These are phyloP conservation scores for Fragum sueziense DNA, from an alignment of 2,888 invertebrate species.

Conservation along the genomic window DNA sequence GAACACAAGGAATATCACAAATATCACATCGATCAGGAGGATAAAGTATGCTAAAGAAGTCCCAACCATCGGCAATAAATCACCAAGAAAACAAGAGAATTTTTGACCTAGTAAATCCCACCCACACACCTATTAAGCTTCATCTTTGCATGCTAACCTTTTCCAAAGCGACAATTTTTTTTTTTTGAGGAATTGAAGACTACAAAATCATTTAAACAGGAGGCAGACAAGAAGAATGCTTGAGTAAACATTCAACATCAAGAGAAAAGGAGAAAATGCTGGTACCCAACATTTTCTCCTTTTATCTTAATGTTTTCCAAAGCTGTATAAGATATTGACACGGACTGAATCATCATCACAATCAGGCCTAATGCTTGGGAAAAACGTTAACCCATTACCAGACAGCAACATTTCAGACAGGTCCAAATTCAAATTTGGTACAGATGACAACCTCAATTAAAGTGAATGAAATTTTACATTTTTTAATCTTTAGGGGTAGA, in stretches of 20 bases:
- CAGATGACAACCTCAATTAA: too few species aligned
- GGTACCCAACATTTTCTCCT: not conserved
- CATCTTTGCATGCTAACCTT: not conserved
- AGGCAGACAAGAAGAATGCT: too few species aligned
- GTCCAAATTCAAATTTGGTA: too few species aligned
- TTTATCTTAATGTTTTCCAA: not conserved
- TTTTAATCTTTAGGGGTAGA: too few species aligned
- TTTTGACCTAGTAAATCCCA: not conserved
- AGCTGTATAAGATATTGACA: not conserved
- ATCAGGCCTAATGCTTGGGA: not conserved
- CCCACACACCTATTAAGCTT: not conserved
- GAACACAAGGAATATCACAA: too few species aligned
- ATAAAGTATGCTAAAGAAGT: too few species aligned
- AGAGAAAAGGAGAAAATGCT: not conserved
- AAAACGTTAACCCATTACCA: not conserved
- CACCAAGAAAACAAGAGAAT: not conserved
- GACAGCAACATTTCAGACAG: not conserved
- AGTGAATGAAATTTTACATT: too few species aligned
- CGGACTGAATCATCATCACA: not conserved
- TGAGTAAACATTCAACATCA: too few species aligned
- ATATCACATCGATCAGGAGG: too few species aligned
- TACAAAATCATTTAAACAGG: too few species aligned
- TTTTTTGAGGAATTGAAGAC: too few species aligned
- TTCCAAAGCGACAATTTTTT: too few species aligned
- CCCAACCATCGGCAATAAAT: constrained; percentile 1